Evolutionary conservation across 2,888 invertebrate genomes (phyloP), one percentile per base, ranked within the genome.

Genomic region (Zaprionus lineosus): DNA sequence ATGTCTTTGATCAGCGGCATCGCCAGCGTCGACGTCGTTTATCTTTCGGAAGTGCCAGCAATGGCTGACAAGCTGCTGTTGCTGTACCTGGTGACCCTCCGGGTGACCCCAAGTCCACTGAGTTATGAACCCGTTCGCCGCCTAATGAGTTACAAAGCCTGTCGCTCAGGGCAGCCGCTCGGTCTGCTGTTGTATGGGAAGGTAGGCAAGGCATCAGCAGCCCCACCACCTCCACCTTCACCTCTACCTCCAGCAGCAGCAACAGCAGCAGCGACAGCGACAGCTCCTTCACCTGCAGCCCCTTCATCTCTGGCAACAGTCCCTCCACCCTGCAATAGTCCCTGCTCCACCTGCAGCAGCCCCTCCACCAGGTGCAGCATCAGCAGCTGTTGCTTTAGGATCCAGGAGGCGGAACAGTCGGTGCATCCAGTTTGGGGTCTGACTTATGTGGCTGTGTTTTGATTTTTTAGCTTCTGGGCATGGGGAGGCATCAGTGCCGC

Each of bases 401-500:
- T 44, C 4, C 29, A 56, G 60, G 61, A 61, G 82, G 48, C 48
- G 63, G 39, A 36, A 37, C 37, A 26, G 11, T 48, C 37, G 2
- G 26, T 26, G n/a, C 28, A 26, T 43, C 11, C 14, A 12, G 11
- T 41, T 41, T 64, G 50, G 18, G 15, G 14, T 43, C 50, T 33
- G 50, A 56, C 41, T 53, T 61, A 53, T 55, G 58, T 65, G 55
- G 39, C 44, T 67, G 69, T 72, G 56, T 62, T 76, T 75, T 73
- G 58, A 75, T 76, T 72, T 60, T 77, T 64, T 82, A 65, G 82
- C 82, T 82, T 86, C 82, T 82, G 82, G 82, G 86, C 82, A 86
- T 65, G 31, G 52, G 43, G 34, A 24, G 24, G 24, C 24, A 24
- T 24, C 24, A 24, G 24, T 24, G 18, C 39, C 34, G 5, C 66